phyloP scores from a whole-genome alignment of 1,140 invertebrate genomes.

The Drosophila punjabiensis region DNA sequence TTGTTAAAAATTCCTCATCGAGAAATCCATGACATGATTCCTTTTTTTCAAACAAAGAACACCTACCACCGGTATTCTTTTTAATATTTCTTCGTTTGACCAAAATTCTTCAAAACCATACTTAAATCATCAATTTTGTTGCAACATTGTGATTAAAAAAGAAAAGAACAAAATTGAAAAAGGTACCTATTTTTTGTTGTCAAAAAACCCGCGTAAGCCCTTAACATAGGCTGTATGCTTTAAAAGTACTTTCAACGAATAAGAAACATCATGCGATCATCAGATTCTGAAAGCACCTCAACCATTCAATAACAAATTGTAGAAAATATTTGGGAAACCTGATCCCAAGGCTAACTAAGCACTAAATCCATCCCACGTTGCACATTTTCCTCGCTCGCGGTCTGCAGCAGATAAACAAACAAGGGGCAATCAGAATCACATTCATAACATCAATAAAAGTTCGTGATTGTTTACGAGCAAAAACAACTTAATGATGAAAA shows the following conservation, averaged over 20 bases:
- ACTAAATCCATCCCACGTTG: slow-evolving; percentile 26
- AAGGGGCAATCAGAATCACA: slow-evolving; percentile 18
- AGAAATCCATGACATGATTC: no score
- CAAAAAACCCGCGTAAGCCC: no score
- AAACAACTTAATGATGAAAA: slow-evolving; percentile 30
- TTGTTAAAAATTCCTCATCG: no score
- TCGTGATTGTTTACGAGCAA: slow-evolving; percentile 32
- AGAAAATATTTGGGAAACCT: slow-evolving; percentile 12
- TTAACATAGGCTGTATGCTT: background rate
- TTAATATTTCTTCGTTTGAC: no score
- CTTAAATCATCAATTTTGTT: no score
- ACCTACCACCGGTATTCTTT: no score
- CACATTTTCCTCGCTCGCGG: slow-evolving; percentile 24
- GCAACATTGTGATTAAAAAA: no score
- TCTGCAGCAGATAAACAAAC: slow-evolving; percentile 29
- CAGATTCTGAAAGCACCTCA: background rate
- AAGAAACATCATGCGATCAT: slow-evolving; percentile 9
- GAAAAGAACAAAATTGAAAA: no score
- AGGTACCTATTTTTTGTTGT: no score
- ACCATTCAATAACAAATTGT: background rate
- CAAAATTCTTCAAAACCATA: no score
- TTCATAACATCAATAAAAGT: slow-evolving; percentile 45
- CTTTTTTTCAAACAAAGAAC: no score
- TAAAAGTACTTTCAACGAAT: background rate
- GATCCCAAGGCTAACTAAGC: slow-evolving; percentile 28